phyloP scores from a whole-genome alignment of 2,113 vertebrate species.

The Centropus bengalensis region DNA sequence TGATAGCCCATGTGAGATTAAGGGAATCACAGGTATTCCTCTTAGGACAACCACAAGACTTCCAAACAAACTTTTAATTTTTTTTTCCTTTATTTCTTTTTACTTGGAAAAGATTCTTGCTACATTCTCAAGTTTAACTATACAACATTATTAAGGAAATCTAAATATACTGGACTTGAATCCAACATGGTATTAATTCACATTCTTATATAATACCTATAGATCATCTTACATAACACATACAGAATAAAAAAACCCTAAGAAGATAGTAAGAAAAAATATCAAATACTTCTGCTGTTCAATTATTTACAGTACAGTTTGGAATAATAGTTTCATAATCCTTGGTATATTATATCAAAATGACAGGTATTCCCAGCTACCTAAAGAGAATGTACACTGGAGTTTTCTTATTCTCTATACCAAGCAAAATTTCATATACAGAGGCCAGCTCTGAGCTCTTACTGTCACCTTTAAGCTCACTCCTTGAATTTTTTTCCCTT shows the following conservation, averaged over 20 bases:
- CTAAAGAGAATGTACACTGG: not conserved
- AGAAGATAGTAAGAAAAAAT: not conserved
- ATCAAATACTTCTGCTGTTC: not conserved
- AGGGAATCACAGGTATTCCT: not conserved
- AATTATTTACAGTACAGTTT: not conserved
- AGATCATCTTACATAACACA: not conserved
- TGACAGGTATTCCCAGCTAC: not conserved
- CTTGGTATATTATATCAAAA: not conserved
- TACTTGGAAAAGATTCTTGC: not conserved
- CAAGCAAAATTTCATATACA: not conserved
- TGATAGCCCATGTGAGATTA: not conserved
- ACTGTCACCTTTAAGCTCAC: not conserved
- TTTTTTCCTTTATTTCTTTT: not conserved
- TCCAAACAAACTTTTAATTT: not conserved
- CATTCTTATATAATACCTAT: not conserved
- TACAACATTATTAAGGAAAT: not conserved
- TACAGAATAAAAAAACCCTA: not conserved
- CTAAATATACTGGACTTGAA: not conserved
- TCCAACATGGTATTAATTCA: not conserved
- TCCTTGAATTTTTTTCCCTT: not conserved
- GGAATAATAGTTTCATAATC: not conserved
- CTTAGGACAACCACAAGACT: not conserved
- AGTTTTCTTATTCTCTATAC: not conserved
- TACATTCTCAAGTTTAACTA: not conserved
- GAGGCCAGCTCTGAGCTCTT: not conserved